Percentiles rank a stretch among this genome's conserved stretches.
Evolutionary conservation across 2,888 invertebrate genomes (phyloP).

Genomic region (Merodon equestris): DNA sequence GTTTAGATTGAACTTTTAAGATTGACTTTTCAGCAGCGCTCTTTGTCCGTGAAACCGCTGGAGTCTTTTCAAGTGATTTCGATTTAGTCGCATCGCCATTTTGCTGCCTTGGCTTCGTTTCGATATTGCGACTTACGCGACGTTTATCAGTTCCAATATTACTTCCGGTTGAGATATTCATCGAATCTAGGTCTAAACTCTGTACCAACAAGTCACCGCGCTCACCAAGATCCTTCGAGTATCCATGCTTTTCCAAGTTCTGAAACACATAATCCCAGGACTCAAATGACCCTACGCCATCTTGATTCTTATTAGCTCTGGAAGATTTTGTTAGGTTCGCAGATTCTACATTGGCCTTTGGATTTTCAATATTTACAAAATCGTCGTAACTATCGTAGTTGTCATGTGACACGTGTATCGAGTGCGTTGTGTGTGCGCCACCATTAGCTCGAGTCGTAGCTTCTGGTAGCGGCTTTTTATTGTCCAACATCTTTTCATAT

Average conservation of each 20-base stretch:
- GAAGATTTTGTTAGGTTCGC: conserved; percentile 19
- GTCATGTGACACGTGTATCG: conserved; percentile 29
- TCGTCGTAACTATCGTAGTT: conserved; percentile 61
- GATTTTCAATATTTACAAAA: conserved; percentile 52
- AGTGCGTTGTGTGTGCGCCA: conserved; percentile 33
- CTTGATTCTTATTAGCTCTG: conserved; percentile 80
- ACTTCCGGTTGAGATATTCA: conserved; percentile 70
- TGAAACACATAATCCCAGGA: conserved; percentile 90
- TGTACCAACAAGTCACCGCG: conserved; percentile 82
- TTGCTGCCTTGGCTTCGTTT: conserved; percentile 55
- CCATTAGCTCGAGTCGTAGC: conserved; percentile 41
- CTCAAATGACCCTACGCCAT: conserved; percentile 85
- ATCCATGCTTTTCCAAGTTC: conserved; percentile 87
- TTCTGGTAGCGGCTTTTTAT: conserved; percentile 61
- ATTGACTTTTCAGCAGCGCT: conserved; percentile 54
- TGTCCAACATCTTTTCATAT: conserved; percentile 70
- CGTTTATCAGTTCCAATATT: conserved; percentile 67
- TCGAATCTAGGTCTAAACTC: conserved; percentile 76
- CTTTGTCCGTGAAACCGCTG: conserved; percentile 42
- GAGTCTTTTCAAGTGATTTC: conserved; percentile 68
- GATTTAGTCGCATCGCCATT: conserved; percentile 68
- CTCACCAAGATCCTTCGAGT: conserved; percentile 83
- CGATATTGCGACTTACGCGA: conserved; percentile 66
- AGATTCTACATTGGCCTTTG: conserved; percentile 50
- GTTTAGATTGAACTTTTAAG: conserved; percentile 44